Base-by-base conservation (phyloP, 2,888 invertebrate genomes). In the Apamea crenata region DNA sequence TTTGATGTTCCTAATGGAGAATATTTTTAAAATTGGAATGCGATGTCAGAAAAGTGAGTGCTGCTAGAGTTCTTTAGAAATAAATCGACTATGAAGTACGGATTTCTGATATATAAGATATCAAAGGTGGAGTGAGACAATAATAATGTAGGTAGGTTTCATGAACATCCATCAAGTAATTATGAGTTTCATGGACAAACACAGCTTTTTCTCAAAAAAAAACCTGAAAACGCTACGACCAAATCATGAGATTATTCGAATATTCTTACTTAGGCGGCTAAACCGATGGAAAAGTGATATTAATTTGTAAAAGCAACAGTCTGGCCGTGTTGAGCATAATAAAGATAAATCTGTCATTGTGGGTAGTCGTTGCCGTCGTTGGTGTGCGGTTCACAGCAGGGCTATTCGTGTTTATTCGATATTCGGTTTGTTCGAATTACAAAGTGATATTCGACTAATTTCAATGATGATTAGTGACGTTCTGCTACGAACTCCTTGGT, bases 1-100 rank as follows among this genome's bases (percentile, higher is more conserved):
- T 85, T 80, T 84, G 75, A 84, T 80, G 71, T 74, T 56, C 29
- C n/a, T 81, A 81, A 83, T 81, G 65, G 72, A 81, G 44, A 56
- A 61, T 70, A 53, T 65, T 84, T 40, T 74, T 70, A 21, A 82
- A 82, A 82, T 84, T 73, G 50, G 84, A 82, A 65, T 82, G 12
- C 59, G 44, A 14, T 70, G 59, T 63, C 50, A 59, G 73, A 73
- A 84, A 63, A 84, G 16, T 63, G 29, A 53, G 40, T 25, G 44
- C 21, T 61, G 1, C 8, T 53, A 44, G n/a, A 67, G n/a, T 44
- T 44, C 32, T 73, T 56, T 12, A 29, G 32, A 47, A 59, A 66
- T 67, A 61, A 36, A 61, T 53, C 2, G 53, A 44, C 16, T n/a
- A 18, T 44, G 8, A 18, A n/a, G 18, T 6, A 74, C n/a, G 18